Conservation (phyloP, 2,113 vertebrate genomes). For the Lepus europaeus region DNA sequence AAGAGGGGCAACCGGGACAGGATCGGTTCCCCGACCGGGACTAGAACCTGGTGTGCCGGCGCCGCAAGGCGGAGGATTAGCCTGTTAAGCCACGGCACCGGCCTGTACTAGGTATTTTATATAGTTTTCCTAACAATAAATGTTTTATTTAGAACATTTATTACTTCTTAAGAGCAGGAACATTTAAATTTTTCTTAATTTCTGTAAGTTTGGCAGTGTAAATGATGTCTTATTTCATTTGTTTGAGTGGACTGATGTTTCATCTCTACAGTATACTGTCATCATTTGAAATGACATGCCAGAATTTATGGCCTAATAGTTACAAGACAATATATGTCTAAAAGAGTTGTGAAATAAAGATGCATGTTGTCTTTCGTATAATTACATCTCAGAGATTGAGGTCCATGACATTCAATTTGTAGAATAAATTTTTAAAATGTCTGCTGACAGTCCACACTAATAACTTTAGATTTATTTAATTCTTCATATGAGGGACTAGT, state of each 20-base stretch:
- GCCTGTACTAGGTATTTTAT: not conserved
- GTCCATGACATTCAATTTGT: not conserved
- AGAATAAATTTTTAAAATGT: not conserved
- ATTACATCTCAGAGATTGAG: conserved; percentile 13
- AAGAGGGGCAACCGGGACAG: no score
- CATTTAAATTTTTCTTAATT: conserved; percentile 23
- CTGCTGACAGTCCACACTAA: not conserved
- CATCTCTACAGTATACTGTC: not conserved
- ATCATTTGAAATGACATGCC: not conserved
- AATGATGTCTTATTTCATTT: not conserved
- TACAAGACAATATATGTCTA: not conserved
- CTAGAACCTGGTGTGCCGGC: no score
- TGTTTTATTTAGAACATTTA: not conserved
- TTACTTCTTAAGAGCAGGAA: not conserved
- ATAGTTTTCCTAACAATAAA: not conserved
- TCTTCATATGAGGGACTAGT: no score
- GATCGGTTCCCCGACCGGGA: no score
- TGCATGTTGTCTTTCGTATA: not conserved
- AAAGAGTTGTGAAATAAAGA: not conserved
- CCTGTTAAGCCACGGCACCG: no score
- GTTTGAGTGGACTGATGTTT: not conserved
- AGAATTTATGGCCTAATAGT: not conserved
- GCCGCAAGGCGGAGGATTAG: no score
- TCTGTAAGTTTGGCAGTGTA: not conserved
- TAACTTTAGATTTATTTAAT: not conserved